Base-by-base conservation (phyloP, 1,140 invertebrate species). In the Macrotrachela quadricornifera region DNA sequence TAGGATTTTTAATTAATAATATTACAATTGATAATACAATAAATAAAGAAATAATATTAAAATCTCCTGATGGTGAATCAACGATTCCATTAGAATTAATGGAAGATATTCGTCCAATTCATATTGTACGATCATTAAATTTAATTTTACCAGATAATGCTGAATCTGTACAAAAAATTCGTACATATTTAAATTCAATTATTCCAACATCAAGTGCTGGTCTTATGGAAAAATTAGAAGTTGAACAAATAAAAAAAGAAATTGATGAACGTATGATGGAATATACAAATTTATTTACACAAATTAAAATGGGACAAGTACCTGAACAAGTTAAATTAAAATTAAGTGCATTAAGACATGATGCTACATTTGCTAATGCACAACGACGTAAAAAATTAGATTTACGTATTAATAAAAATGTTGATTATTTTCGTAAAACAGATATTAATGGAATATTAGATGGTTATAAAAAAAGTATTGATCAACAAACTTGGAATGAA, bases 261-360 rank as follows among this genome's bases (percentile, higher is more conserved):
- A 49, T 49, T 38, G 47, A 49, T 39, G 47, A 49, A 39, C 47
- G 47, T 10, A 49, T 49, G 47, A 49, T 49, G 47, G 47, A 49
- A 17, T 49, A 49, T 37, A 49, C 47, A 16, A 40, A 49, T 10
- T 40, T 49, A 40, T 49, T 49, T 49, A 49, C 47, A 12, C 36
- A 49, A 49, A 49, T 49, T 16, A 49, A 40, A 49, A 49, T 49
- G 38, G 47, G 38, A 15, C 47, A 49, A 49, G 47, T 49, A 38
- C 47, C 47, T 40, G 47, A 49, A 49, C 37, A 49, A 17, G 47
- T 49, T 38, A 36, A 49, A 41, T 49, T 49, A 38, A 49, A 17
- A 49, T 40, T 49, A 40, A 49, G 39, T 17, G 47, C 47, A 40
- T 38, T 49, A 39, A 49, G 47, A 49, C 47, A 49, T 40, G 47